Percentiles rank a stretch among this genome's conserved stretches.
Conservation (phyloP, 2,888 invertebrate genomes). For the Xanthia togata region DNA sequence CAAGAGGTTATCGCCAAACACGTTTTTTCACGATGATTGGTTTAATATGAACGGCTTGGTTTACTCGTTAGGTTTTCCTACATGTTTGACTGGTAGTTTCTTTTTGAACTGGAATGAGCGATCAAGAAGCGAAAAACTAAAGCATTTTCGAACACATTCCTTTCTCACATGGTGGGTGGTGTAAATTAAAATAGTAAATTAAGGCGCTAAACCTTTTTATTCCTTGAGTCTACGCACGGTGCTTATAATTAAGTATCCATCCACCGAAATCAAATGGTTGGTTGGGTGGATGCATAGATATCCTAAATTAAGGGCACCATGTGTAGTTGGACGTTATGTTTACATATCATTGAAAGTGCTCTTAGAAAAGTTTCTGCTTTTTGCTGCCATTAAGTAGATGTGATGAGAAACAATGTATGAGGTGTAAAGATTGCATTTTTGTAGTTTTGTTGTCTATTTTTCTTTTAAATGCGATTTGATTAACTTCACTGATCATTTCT, state of each 20-base stretch:
- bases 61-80: constrained; percentile 23
- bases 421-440: constrained; percentile 26
- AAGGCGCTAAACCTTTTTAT: not conserved
- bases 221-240: not conserved
- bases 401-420: constrained; percentile 11
- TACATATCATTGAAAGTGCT: not conserved
- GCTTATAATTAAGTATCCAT: too few species aligned
- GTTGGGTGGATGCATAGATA: too few species aligned
- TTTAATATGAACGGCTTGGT: not conserved
- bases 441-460: not conserved
- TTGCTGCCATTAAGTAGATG: constrained; percentile 10
- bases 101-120: not conserved
- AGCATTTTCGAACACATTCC: not conserved
- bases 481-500: too few species aligned
- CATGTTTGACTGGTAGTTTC: constrained; percentile 2
- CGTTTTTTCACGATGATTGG: constrained; percentile 8
- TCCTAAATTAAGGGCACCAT: too few species aligned
- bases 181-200: too few species aligned
- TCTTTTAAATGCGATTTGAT: not conserved
- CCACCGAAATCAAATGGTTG: too few species aligned
- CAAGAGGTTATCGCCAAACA: constrained; percentile 29
- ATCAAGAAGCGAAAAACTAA: not conserved
- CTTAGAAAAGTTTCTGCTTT: not conserved
- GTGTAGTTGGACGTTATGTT: not conserved
- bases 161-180: not conserved